A percentile compares a stretch with the other conserved stretches of the same genome.
Conservation (phyloP, 2,888 invertebrate genomes). For the Tanytarsus gracilentus region DNA sequence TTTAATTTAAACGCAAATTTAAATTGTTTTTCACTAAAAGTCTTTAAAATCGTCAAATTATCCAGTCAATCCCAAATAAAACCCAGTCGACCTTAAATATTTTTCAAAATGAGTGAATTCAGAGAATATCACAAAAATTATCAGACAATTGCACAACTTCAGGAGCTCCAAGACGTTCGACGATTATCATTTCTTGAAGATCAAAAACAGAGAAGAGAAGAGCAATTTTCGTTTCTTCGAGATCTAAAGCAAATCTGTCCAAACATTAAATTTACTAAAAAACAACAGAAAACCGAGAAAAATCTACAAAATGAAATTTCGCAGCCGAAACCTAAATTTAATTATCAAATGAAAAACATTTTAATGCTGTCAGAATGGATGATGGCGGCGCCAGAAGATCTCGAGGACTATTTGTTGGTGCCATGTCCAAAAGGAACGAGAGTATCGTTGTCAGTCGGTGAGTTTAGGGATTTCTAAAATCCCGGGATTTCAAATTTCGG, state of each 20-base stretch:
- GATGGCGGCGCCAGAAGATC: conserved; percentile 70
- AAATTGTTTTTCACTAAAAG: no score
- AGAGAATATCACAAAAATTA: background rate
- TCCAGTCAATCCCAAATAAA: no score
- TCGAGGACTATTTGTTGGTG: conserved; percentile 63
- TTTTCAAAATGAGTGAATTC: no score
- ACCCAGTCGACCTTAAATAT: no score
- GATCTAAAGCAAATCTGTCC: background rate
- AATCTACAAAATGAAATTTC: background rate
- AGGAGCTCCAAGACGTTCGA: background rate
- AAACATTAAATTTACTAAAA: background rate
- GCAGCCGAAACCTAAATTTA: background rate
- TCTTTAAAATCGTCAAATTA: no score
- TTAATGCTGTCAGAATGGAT: conserved; percentile 94
- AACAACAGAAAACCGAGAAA: background rate
- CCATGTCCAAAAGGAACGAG: conserved; percentile 80
- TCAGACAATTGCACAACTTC: background rate
- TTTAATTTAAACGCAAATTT: no score
- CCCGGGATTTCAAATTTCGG: background rate
- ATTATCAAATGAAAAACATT: conserved; percentile 40
- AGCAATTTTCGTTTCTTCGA: background rate
- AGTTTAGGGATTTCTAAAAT: background rate
- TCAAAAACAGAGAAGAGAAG: background rate
- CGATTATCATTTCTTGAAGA: background rate
- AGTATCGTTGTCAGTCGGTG: conserved; percentile 55